A percentile compares a stretch with the other conserved stretches of the same genome.
Evolutionary conservation across 2,113 vertebrate genomes (phyloP).

Genomic region (Cariama cristata): DNA sequence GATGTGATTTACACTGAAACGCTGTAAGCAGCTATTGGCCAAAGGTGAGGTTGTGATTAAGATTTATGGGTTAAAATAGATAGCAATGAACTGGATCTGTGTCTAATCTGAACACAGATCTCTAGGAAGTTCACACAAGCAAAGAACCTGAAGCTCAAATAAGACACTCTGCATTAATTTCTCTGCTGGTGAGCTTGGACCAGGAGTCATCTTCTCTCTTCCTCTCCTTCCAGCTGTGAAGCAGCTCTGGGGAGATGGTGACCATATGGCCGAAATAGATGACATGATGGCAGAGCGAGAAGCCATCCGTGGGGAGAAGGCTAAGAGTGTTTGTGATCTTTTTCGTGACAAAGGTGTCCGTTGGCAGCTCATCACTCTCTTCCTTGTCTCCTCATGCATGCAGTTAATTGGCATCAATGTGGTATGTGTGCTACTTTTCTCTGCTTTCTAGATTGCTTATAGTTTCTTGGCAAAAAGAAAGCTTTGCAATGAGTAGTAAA

Average conservation of each 20-base stretch:
- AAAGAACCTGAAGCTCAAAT: not conserved
- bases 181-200: not conserved
- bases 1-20: not conserved
- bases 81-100: not conserved
- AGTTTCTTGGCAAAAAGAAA: not conserved
- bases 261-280: conserved; percentile 74
- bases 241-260: conserved; percentile 78
- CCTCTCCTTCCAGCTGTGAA: conserved; percentile 71
- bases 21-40: not conserved
- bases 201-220: not conserved
- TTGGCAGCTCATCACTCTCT: conserved; percentile 56
- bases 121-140: not conserved
- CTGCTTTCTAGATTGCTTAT: not conserved
- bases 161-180: not conserved
- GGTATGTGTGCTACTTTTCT: not conserved
- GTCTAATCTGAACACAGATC: not conserved
- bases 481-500: not conserved
- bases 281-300: conserved; percentile 82
- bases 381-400: conserved; percentile 1
- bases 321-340: conserved; percentile 72
- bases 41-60: not conserved
- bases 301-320: conserved; percentile 49
- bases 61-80: not conserved
- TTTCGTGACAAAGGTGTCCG: conserved; percentile 57
- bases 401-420: not conserved